phyloP scores from a whole-genome alignment of 2,888 invertebrate species.

The Cloeon dipterum region DNA sequence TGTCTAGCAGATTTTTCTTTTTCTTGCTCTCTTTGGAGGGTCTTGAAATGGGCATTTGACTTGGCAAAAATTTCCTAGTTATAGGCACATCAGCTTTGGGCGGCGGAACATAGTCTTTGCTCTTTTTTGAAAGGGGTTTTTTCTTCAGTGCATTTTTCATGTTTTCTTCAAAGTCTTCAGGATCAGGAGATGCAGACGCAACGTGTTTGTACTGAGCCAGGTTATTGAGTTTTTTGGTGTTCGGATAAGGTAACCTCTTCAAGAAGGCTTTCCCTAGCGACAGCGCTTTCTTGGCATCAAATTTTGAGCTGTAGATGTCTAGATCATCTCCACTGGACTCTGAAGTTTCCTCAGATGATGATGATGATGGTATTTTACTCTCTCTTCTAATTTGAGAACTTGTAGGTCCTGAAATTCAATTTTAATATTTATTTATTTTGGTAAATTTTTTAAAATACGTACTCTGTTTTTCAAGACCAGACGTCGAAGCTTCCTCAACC shows the following conservation, averaged over 20 bases:
- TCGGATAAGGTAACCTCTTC: neutral
- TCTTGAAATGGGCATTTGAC: neutral
- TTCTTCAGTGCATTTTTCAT: neutral
- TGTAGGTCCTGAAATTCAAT: too few relatives aligned
- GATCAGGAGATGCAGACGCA: neutral
- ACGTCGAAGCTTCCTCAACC: too few relatives aligned
- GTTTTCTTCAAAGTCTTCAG: neutral
- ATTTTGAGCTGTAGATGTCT: neutral
- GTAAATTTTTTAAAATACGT: too few relatives aligned
- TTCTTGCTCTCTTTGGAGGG: neutral
- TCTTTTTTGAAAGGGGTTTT: neutral
- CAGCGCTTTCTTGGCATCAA: neutral
- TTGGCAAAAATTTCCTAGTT: neutral
- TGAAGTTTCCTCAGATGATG: neutral
- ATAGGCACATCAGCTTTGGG: neutral
- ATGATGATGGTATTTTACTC: too few relatives aligned
- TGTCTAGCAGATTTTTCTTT: neutral
- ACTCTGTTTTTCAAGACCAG: too few relatives aligned
- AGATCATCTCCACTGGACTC: neutral
- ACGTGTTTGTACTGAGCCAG: neutral
- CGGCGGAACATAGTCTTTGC: neutral
- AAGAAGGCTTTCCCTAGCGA: neutral
- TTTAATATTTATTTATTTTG: too few relatives aligned
- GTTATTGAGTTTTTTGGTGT: neutral
- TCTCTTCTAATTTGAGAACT: too few relatives aligned